phyloP scores from a whole-genome alignment of 1,140 invertebrate species.

The Drosophila ambigua region DNA sequence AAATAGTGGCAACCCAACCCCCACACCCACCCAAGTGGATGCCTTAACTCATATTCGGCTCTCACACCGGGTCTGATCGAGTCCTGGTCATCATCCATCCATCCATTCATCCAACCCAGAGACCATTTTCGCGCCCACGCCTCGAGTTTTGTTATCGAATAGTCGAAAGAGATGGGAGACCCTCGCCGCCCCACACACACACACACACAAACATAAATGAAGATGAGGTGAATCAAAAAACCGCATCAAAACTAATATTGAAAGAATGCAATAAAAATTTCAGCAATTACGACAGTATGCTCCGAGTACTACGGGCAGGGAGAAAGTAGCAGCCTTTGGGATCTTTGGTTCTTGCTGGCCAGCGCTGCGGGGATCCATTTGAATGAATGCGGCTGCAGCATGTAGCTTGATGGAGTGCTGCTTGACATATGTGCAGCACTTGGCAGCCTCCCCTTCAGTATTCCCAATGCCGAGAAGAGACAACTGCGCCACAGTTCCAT shows the following conservation, averaged over 20 bases:
- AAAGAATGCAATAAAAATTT: constrained; percentile 45
- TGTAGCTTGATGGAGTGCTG: too few relatives aligned
- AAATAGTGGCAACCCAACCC: neutral
- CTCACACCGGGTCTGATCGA: neutral
- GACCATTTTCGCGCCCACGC: too few relatives aligned
- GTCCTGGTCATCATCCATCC: too few relatives aligned
- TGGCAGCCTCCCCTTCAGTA: too few relatives aligned
- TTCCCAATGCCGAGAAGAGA: too few relatives aligned
- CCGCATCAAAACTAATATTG: constrained; percentile 18
- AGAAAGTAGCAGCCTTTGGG: too few relatives aligned
- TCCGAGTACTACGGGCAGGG: neutral
- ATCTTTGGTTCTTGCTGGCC: too few relatives aligned
- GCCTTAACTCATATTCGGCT: constrained; percentile 12
- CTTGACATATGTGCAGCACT: too few relatives aligned
- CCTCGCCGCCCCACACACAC: neutral
- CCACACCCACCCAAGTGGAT: constrained; percentile 1
- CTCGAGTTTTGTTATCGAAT: constrained; percentile 9
- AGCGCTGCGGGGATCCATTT: too few relatives aligned
- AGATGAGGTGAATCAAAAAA: constrained; percentile 18
- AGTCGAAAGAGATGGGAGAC: neutral
- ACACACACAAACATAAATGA: constrained; percentile 1
- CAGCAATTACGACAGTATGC: constrained; percentile 8
- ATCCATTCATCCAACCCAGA: too few relatives aligned
- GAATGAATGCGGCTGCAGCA: too few relatives aligned
- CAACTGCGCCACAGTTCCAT: too few relatives aligned